Conservation (phyloP, 2,113 vertebrate genomes). For the Sclerurus mexicanus region DNA sequence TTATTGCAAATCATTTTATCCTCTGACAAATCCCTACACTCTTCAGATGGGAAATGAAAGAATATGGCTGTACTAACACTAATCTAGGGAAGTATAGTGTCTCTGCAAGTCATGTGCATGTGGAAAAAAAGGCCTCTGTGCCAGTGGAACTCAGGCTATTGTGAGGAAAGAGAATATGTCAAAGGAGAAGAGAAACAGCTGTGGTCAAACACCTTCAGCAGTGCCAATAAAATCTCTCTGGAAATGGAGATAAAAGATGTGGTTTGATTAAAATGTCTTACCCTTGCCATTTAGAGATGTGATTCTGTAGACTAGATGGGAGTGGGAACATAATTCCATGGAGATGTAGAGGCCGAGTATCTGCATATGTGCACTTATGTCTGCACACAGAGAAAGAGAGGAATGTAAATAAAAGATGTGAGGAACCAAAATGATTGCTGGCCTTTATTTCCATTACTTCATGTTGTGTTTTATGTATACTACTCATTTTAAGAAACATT, state of each 20-base stretch:
- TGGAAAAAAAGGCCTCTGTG: neutral
- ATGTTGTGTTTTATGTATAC: neutral
- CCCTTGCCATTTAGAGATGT: neutral
- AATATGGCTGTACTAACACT: neutral
- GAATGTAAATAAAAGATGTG: neutral
- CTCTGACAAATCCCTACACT: neutral
- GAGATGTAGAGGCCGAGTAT: neutral
- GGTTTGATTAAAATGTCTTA: neutral
- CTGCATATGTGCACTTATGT: neutral
- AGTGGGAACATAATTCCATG: neutral
- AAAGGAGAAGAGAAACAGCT: neutral
- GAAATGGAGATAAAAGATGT: neutral
- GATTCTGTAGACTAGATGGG: neutral
- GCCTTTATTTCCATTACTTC: neutral
- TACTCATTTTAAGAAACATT: neutral
- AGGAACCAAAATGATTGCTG: neutral
- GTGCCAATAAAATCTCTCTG: neutral
- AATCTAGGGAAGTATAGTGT: neutral
- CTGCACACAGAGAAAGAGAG: neutral
- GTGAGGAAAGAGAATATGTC: neutral
- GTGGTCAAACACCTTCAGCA: neutral
- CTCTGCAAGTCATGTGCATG: neutral
- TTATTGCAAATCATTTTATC: neutral
- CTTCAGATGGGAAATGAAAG: neutral
- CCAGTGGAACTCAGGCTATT: neutral